Conservation (phyloP, 1,140 invertebrate genomes). For the Drosophila serrata region DNA sequence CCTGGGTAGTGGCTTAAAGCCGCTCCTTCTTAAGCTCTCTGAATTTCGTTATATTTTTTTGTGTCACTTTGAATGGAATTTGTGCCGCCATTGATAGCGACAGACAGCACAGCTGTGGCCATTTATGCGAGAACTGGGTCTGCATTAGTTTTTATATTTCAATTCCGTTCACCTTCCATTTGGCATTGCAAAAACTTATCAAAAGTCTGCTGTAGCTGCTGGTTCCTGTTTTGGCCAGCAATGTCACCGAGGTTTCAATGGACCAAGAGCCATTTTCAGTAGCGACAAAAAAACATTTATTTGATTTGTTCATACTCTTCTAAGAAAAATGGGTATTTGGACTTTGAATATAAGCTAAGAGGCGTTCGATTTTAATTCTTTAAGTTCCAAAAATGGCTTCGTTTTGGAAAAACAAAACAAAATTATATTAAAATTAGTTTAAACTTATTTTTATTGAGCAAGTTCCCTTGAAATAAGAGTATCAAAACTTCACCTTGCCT, state of each 20-base stretch:
- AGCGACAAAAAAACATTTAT: conserved; percentile 29
- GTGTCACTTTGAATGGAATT: conserved; percentile 48
- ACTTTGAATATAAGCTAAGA: no score
- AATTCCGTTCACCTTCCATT: conserved; percentile 62
- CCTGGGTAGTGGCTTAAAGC: conserved; percentile 5
- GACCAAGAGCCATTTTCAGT: conserved; percentile 44
- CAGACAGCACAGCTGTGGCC: conserved; percentile 62
- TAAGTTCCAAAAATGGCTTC: neutral
- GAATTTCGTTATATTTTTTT: neutral
- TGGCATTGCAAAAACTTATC: conserved; percentile 53
- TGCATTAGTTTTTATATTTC: conserved; percentile 78
- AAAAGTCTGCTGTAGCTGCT: conserved; percentile 38
- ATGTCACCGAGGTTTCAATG: conserved; percentile 43
- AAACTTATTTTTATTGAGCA: neutral
- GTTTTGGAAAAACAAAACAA: no score
- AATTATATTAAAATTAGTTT: neutral
- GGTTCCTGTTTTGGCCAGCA: conserved; percentile 34
- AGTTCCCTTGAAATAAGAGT: neutral
- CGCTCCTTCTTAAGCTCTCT: conserved; percentile 2
- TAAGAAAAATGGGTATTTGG: neutral
- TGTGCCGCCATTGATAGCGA: conserved; percentile 15
- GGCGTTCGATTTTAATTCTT: neutral
- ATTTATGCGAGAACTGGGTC: conserved; percentile 27
- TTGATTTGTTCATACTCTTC: conserved; percentile 40
- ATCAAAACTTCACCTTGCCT: neutral